Conservation (phyloP, 2,113 vertebrate genomes). For the Semnornis frantzii region DNA sequence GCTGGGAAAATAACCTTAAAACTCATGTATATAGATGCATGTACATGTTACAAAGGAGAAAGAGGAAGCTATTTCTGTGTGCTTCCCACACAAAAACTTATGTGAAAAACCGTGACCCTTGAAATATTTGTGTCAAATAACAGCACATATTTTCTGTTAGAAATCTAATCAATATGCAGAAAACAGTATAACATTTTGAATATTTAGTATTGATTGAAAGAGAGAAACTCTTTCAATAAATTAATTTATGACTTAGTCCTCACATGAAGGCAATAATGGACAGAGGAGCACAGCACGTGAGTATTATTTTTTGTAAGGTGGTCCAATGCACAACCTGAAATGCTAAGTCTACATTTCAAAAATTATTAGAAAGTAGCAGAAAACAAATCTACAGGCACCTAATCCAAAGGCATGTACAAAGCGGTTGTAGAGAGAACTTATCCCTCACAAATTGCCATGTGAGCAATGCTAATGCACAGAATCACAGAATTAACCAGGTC, state of each 20-base stretch:
- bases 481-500: too few species aligned
- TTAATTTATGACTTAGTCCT: neutral
- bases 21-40: fast-evolving
- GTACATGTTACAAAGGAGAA: neutral
- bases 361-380: neutral
- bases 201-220: neutral
- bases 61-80: neutral
- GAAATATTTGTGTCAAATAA: neutral
- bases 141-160: neutral
- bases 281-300: neutral
- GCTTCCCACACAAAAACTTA: neutral
- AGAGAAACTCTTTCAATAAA: neutral
- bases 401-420: neutral
- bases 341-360: neutral
- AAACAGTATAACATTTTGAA: neutral
- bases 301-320: neutral
- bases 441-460: neutral
- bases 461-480: neutral
- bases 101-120: neutral
- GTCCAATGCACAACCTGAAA: neutral
- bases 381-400: neutral
- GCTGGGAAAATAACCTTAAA: neutral
- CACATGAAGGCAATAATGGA: neutral
- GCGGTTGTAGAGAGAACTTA: neutral
- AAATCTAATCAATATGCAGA: neutral